phyloP scores from a whole-genome alignment of 2,797 vertebrate genomes.

The Coluber constrictor region DNA sequence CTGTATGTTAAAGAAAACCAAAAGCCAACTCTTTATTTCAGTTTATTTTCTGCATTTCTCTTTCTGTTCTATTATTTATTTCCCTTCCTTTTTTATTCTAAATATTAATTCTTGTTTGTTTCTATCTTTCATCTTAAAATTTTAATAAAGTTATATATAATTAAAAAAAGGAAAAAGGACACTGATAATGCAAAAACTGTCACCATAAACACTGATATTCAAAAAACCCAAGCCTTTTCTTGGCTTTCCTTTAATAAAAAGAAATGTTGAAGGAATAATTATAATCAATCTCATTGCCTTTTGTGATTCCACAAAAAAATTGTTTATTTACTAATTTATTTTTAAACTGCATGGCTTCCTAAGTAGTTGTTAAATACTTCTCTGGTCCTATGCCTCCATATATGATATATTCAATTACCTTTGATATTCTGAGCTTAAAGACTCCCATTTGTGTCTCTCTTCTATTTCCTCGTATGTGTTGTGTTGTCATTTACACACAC shows the following conservation, averaged over 20 bases:
- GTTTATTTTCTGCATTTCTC: too few relatives aligned
- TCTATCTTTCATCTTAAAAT: not conserved
- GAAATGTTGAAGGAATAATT: slow-evolving; percentile 33
- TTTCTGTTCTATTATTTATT: not conserved
- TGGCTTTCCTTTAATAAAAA: not conserved
- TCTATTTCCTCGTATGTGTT: not conserved
- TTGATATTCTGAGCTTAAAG: not conserved
- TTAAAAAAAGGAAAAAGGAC: not conserved
- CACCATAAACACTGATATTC: not conserved
- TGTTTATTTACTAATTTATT: not conserved
- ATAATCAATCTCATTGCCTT: slow-evolving; percentile 16
- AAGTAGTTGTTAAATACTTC: fast-evolving
- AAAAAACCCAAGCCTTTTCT: not conserved
- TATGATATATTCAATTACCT: not conserved
- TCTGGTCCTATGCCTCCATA: slow-evolving; percentile 12
- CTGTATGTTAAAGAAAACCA: not conserved
- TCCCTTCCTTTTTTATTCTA: not conserved
- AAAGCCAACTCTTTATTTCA: too few relatives aligned
- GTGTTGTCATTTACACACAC: not conserved
- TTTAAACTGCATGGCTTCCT: not conserved
- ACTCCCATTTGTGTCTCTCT: not conserved
- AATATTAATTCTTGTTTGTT: not conserved
- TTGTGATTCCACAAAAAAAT: not conserved
- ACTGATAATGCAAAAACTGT: not conserved
- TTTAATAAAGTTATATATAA: not conserved